phyloP scores from a whole-genome alignment of 2,113 vertebrate species.

The Callionymus lyra region DNA sequence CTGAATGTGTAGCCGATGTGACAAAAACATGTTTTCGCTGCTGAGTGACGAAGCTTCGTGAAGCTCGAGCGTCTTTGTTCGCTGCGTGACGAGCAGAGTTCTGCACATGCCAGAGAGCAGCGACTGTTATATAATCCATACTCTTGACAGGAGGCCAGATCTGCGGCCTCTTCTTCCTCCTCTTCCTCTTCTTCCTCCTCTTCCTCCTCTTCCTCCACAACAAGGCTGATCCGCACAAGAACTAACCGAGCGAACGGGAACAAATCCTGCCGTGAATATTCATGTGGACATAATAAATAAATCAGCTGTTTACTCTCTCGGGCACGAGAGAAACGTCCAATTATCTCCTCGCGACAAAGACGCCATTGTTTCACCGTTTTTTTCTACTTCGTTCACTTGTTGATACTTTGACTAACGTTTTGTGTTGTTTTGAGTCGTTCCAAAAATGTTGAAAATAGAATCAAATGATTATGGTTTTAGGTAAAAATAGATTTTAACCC shows the following conservation, averaged over 20 bases:
- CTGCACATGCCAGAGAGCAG: constrained; percentile 40
- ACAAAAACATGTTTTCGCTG: constrained; percentile 37
- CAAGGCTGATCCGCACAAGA: constrained; percentile 47
- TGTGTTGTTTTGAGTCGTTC: too few relatives aligned
- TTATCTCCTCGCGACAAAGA: too few relatives aligned
- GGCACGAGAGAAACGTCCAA: background rate
- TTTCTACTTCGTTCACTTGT: too few relatives aligned
- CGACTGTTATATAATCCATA: constrained; percentile 41
- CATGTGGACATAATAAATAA: constrained; percentile 32
- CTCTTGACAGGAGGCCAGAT: constrained; percentile 42
- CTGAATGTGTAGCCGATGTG: background rate
- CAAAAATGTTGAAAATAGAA: too few relatives aligned
- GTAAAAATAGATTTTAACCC: too few relatives aligned
- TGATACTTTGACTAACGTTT: too few relatives aligned
- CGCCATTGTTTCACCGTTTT: too few relatives aligned
- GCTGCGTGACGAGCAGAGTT: constrained; percentile 28
- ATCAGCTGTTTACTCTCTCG: constrained; percentile 25
- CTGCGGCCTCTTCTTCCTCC: constrained; percentile 22
- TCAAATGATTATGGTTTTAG: too few relatives aligned
- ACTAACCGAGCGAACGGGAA: constrained; percentile 43
- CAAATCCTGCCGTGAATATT: constrained; percentile 22
- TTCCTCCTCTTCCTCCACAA: constrained; percentile 32
- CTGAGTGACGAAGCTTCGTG: constrained; percentile 46
- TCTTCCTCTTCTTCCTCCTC: constrained; percentile 23
- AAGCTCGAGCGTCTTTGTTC: constrained; percentile 45